phyloP scores from a whole-genome alignment of 2,113 vertebrate species.

The Dunckerocampus dactyliophorus region DNA sequence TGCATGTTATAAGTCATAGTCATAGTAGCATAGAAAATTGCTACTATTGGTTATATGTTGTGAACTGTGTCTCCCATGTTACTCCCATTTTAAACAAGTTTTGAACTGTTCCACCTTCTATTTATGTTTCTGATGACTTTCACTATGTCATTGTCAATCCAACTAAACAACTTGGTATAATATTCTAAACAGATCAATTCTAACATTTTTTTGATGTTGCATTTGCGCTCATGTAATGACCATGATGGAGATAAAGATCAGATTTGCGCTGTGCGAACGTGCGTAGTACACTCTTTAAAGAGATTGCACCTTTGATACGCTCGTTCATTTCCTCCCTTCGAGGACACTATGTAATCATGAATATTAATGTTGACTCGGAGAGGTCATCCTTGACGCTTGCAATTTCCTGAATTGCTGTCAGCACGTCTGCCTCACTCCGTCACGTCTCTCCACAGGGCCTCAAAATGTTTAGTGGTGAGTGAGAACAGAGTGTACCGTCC shows the following conservation, averaged over 20 bases:
- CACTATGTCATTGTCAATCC: background rate
- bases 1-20: too few species aligned
- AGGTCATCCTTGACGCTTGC: conserved; percentile 12
- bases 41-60: background rate
- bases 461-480: conserved; percentile 25
- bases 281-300: background rate
- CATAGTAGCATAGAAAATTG: too few species aligned
- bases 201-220: background rate
- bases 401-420: conserved; percentile 58
- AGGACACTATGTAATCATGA: conserved; percentile 32
- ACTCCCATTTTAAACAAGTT: background rate
- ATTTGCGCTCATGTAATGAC: background rate
- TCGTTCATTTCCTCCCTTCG: background rate
- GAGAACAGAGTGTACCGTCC: conserved; percentile 52
- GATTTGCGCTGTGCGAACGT: background rate
- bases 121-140: background rate
- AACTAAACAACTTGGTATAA: background rate
- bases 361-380: conserved; percentile 33
- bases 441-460: conserved; percentile 18
- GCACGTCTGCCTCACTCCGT: conserved; percentile 11
- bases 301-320: background rate
- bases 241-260: background rate
- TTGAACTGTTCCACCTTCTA: too few species aligned
- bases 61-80: too few species aligned
- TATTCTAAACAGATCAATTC: too few species aligned